A percentile compares a stretch with the other conserved stretches of the same genome.
Conservation (phyloP, 37 sponge, comb jelly and placozoan species). For the Tethya wilhelma region DNA sequence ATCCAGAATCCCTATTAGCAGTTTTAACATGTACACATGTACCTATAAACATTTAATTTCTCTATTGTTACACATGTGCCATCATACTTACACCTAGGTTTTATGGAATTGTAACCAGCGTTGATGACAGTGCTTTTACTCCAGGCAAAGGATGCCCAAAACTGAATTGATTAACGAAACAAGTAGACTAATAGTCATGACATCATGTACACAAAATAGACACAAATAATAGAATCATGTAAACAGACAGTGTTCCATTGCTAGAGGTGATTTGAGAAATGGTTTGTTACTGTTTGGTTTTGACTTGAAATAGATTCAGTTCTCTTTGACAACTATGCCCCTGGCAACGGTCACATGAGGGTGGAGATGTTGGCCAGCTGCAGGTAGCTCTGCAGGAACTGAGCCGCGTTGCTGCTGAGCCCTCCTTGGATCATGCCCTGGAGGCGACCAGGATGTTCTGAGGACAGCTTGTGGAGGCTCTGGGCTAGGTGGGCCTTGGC, state of each 20-base stretch:
- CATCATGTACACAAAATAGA: neutral
- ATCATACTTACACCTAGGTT: no score
- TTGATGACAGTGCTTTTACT: no score
- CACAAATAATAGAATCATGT: neutral
- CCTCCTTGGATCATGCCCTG: slow-evolving; percentile 74
- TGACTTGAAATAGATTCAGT: neutral
- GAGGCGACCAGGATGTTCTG: slow-evolving; percentile 84
- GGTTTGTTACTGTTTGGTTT: neutral
- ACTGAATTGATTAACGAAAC: no score
- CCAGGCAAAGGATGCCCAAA: no score
- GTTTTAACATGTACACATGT: no score
- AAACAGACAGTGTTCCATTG: neutral
- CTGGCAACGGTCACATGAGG: slow-evolving; percentile 20
- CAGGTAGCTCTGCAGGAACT: slow-evolving; percentile 78
- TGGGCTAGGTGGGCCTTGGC: slow-evolving; percentile 80
- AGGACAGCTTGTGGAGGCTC: slow-evolving; percentile 78
- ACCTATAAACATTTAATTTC: no score
- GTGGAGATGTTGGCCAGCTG: slow-evolving; percentile 79
- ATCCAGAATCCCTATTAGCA: no score
- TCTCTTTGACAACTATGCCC: neutral
- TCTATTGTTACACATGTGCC: no score
- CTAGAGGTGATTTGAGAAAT: neutral
- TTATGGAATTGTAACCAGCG: no score
- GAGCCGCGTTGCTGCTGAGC: slow-evolving; percentile 57
- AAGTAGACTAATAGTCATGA: neutral